phyloP scores from a whole-genome alignment of 2,888 invertebrate species.

The Drosophila mercatorum region DNA sequence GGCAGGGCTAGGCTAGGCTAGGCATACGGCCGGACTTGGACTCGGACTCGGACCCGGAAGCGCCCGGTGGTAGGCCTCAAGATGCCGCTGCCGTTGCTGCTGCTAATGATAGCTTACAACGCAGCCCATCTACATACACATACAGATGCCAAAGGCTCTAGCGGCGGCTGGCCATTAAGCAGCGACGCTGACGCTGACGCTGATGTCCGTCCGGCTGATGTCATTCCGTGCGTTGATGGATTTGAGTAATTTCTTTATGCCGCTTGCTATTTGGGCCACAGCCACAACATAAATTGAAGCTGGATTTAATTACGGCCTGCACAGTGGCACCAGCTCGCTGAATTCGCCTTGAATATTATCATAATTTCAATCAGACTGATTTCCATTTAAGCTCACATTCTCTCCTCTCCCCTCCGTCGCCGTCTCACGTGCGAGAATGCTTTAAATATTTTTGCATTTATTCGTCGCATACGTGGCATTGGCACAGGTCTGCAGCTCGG shows the following conservation, averaged over 20 bases:
- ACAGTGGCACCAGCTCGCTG: constrained; percentile 28
- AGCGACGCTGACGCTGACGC: constrained; percentile 8
- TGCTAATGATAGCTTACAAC: constrained; percentile 60
- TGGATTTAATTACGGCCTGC: constrained; percentile 68
- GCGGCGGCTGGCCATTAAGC: constrained; percentile 1
- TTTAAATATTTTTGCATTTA: constrained; percentile 7
- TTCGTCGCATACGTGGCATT: neutral
- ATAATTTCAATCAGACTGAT: constrained; percentile 4
- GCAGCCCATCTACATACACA: neutral
- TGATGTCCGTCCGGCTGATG: constrained; percentile 40
- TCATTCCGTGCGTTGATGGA: constrained; percentile 68
- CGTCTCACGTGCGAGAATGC: neutral
- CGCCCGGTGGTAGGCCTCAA: constrained; percentile 49
- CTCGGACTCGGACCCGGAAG: constrained; percentile 29
- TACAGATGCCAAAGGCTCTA: neutral
- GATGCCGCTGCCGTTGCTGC: constrained; percentile 34
- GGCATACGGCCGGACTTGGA: constrained; percentile 1
- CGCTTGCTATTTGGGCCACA: constrained; percentile 48
- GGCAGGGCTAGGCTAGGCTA: constrained; percentile 13
- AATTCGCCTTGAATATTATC: neutral
- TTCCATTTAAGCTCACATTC: neutral
- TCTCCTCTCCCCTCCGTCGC: neutral
- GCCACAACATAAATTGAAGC: constrained; percentile 65
- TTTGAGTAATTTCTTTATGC: constrained; percentile 67
- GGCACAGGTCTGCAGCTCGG: constrained; percentile 13